phyloP scores from a whole-genome alignment of 2,888 invertebrate genomes.

The Luffia ferchaultella region DNA sequence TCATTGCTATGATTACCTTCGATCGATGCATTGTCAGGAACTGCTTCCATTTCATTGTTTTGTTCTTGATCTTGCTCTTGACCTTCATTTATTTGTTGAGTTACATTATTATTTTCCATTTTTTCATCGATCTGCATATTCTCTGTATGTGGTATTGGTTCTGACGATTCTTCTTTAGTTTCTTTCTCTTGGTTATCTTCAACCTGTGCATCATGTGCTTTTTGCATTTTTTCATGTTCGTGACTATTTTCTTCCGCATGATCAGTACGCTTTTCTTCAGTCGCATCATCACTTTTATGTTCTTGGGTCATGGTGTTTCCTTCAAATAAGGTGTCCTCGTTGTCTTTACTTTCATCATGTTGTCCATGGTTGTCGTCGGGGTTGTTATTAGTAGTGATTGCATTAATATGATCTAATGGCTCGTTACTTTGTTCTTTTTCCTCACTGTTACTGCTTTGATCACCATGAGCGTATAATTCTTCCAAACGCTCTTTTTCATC shows the following conservation, averaged over 20 bases:
- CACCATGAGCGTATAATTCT: neutral
- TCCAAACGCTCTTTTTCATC: conserved; percentile 15
- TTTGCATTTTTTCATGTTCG: conserved; percentile 15
- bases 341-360: conserved; percentile 10
- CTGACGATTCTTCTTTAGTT: conserved; percentile 7
- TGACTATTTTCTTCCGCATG: conserved; percentile 14
- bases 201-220: conserved; percentile 15
- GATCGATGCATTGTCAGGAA: conserved; percentile 19
- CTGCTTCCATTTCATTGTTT: conserved; percentile 6
- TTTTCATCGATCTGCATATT: no score
- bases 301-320: conserved; percentile 15
- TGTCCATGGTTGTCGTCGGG: conserved; percentile 14
- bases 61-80: conserved; percentile 8
- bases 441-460: no score
- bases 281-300: conserved; percentile 11
- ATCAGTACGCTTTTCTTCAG: conserved; percentile 17
- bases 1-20: conserved; percentile 50
- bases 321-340: no score
- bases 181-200: conserved; percentile 13
- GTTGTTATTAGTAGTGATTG: no score
- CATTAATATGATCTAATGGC: no score
- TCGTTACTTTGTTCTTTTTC: no score
- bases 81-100: neutral
- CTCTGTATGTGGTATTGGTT: no score
- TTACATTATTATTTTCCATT: neutral